These are phyloP conservation scores for Neogale vison DNA, from an alignment of 2,113 vertebrate genomes.

Conservation along the genomic window DNA sequence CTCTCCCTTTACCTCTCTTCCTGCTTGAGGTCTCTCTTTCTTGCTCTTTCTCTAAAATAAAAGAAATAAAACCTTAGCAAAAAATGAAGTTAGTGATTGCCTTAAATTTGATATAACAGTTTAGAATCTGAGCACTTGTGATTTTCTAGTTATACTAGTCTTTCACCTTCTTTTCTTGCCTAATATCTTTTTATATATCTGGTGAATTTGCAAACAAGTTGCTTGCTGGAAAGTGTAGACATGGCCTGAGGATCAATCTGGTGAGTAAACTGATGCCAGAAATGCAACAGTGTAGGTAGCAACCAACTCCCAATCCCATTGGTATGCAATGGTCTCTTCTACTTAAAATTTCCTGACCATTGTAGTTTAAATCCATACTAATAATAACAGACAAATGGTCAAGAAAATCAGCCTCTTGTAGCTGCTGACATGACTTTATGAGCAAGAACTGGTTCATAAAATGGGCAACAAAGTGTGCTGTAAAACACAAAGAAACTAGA, in stretches of 20 bases:
- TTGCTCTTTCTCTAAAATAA: background rate
- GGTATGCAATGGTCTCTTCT: background rate
- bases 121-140: background rate
- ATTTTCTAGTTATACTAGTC: background rate
- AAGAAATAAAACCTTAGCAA: background rate
- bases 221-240: background rate
- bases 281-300: background rate
- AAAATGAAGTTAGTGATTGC: background rate
- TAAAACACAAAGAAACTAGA: background rate
- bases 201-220: background rate
- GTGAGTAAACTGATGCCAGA: background rate
- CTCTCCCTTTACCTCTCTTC: background rate
- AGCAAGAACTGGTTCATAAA: background rate
- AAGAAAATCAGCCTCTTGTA: background rate
- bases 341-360: background rate
- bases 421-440: background rate
- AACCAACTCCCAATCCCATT: background rate
- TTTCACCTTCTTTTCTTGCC: background rate
- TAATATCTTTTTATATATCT: background rate
- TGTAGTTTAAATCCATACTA: background rate
- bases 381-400: background rate
- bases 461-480: background rate
- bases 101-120: background rate
- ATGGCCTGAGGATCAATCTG: background rate
- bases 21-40: background rate